Conservation (phyloP, 2,113 vertebrate genomes). For the Haemorhous mexicanus region DNA sequence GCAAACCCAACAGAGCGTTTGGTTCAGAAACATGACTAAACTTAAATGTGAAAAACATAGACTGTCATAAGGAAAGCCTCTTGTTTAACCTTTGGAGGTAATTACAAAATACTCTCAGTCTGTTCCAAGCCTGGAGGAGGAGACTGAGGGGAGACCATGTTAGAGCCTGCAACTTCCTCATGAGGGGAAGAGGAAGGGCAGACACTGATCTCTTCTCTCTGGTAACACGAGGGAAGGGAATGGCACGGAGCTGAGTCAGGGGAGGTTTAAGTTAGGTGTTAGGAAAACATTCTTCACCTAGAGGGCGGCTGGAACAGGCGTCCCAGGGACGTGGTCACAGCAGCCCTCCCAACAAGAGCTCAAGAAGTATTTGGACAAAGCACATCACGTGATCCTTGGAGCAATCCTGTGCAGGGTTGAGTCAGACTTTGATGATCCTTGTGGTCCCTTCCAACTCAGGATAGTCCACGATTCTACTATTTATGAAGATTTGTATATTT, state of each 20-base stretch:
- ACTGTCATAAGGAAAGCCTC: not conserved
- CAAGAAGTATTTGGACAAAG: not conserved
- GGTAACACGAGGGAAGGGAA: rapidly evolving
- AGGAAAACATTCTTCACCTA: not conserved
- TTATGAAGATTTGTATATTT: not conserved
- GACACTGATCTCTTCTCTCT: not conserved
- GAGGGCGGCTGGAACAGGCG: not conserved
- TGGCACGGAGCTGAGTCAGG: not conserved
- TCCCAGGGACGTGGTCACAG: not conserved
- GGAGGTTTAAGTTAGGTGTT: not conserved
- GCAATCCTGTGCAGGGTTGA: not conserved
- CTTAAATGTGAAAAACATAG: not conserved
- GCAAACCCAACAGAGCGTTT: rapidly evolving
- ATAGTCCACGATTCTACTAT: not conserved
- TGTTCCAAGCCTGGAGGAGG: not conserved
- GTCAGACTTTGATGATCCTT: not conserved
- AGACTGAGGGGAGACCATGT: not conserved
- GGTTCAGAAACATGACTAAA: not conserved
- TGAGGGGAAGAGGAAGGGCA: not conserved
- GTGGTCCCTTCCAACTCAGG: no score
- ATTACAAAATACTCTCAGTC: not conserved
- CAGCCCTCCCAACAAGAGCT: not conserved
- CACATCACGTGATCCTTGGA: not conserved
- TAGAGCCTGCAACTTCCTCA: not conserved
- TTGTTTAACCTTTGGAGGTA: not conserved